Base-by-base conservation (phyloP, 1,140 invertebrate species). In the Bactericera cockerelli region DNA sequence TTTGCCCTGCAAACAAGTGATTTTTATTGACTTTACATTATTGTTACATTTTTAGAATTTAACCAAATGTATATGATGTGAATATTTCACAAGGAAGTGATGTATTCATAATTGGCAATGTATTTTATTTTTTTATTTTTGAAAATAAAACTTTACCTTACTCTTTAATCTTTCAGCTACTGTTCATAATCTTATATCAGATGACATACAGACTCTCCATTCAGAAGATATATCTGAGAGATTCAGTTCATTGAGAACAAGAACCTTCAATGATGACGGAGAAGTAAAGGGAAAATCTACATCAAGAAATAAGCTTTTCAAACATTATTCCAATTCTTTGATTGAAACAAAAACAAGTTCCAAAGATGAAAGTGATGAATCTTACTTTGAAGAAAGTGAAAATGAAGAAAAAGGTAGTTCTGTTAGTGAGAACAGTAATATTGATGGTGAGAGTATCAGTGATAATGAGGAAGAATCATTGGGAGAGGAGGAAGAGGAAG, bases 391-490 rank as follows among this genome's bases (percentile, higher is more conserved):
- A 31, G 60, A 59, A 25, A 59, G 61, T 57, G 61, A 61, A 14
- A 59, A 36, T 26, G 61, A 62, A 28, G 59, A 60, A 55, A 56
- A 59, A 28, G 62, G 31, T 11, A 56, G 55, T 22, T 61, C 61
- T 8, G 61, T 58, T 36, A 53, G 55, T 26, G 63, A 58, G 49
- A 58, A 59, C n/a, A 60, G 55, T 39, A n/a, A 39, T n/a, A 42
- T 25, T 13, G 63, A 59, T 33, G 28, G 38, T 14, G 59, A 60
- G 21, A 49, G 57, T 53, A 61, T 42, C 10, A 62, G 61, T 38
- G 59, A 61, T 26, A 59, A 42, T 42, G 65, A 66, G 58, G 62
- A 62, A 26, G 59, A 62, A 38, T 58, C 64, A 42, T 65, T 62
- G 6, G 56, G 49, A 13, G 58, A 59, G 33, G 63, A 56, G 31